phyloP scores from a whole-genome alignment of 1,140 invertebrate species.

The Penaeus japonicus region DNA sequence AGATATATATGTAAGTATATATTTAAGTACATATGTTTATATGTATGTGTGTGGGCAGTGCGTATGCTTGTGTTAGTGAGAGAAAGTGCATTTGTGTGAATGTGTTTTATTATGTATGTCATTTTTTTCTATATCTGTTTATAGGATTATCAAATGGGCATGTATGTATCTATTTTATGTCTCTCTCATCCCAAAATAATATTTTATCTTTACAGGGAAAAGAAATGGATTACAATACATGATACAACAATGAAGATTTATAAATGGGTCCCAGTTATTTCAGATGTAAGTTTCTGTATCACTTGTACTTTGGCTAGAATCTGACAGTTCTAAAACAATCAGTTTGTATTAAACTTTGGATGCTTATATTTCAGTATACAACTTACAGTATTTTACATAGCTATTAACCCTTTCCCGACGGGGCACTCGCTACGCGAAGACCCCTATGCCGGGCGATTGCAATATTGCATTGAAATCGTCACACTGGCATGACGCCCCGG shows the following conservation, averaged over 20 bases:
- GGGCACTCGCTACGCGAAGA: no score
- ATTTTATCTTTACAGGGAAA: conserved; percentile 78
- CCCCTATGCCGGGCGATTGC: no score
- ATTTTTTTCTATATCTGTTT: not conserved
- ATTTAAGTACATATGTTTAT: not conserved
- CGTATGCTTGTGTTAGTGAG: not conserved
- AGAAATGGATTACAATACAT: conserved; percentile 97
- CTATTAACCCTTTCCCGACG: no score
- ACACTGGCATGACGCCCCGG: no score
- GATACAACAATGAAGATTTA: conserved; percentile 98
- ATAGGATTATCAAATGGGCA: not conserved
- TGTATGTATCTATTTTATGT: not conserved
- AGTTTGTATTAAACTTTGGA: not conserved
- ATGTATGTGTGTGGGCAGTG: not conserved
- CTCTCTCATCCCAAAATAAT: not conserved
- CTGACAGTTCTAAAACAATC: not conserved
- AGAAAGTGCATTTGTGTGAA: no score
- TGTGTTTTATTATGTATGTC: not conserved
- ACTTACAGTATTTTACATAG: no score
- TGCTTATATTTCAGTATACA: no score
- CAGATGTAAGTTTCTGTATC: conserved; percentile 59
- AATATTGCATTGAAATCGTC: no score
- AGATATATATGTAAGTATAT: not conserved
- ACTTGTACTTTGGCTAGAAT: not conserved
- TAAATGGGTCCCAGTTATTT: conserved; percentile 94